phyloP scores from a whole-genome alignment of 2,888 invertebrate genomes.

The Diaperis boleti region DNA sequence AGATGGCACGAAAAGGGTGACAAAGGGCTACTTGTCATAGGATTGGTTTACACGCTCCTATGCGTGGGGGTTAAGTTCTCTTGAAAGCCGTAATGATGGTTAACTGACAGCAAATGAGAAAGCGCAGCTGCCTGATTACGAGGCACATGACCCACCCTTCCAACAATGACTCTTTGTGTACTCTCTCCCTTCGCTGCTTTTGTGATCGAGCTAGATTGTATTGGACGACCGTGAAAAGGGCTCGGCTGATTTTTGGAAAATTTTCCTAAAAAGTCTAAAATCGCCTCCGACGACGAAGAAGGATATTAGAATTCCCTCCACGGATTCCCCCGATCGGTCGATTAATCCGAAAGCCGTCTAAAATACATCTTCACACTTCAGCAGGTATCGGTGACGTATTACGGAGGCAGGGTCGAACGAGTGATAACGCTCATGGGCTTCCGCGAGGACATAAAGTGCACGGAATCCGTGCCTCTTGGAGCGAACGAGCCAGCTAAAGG shows the following conservation, averaged over 20 bases:
- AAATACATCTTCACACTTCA: constrained; percentile 65
- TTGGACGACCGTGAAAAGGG: too few relatives aligned
- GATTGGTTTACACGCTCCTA: constrained; percentile 2
- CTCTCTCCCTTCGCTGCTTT: not conserved
- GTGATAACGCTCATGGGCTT: constrained; percentile 62
- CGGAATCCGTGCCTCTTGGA: constrained; percentile 59
- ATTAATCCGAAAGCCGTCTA: constrained; percentile 59
- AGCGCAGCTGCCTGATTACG: constrained; percentile 23
- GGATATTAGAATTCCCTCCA: not conserved
- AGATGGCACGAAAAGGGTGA: constrained; percentile 11
- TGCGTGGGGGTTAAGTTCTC: constrained; percentile 4
- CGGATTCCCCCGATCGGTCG: constrained; percentile 27
- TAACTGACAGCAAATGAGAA: constrained; percentile 33
- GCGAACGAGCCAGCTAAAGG: constrained; percentile 56
- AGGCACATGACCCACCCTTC: constrained; percentile 21
- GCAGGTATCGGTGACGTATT: constrained; percentile 65
- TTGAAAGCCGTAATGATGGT: constrained; percentile 13
- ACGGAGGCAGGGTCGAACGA: constrained; percentile 52
- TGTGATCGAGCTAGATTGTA: too few relatives aligned
- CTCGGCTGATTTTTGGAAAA: too few relatives aligned
- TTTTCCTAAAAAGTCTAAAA: not conserved
- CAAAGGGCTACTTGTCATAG: constrained; percentile 12
- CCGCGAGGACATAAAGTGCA: constrained; percentile 59
- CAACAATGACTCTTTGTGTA: not conserved
- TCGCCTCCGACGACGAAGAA: not conserved